Conservation (phyloP, 2,113 vertebrate species). For the Ictidomys tridecemlineatus region DNA sequence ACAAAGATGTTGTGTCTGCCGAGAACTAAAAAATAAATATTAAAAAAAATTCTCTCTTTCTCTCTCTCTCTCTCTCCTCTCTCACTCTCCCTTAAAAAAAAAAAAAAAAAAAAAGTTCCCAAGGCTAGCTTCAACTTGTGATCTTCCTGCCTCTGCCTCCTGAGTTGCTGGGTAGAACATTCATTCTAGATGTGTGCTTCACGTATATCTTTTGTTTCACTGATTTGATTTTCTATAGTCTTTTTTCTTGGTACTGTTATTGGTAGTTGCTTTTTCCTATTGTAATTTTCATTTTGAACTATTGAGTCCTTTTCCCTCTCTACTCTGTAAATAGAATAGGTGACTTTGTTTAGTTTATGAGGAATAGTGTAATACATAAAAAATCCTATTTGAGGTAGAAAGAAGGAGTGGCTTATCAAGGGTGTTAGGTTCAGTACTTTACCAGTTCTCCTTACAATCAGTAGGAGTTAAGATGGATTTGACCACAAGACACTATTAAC, state of each 20-base stretch:
- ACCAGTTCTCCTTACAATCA: not conserved
- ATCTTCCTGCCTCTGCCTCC: too few relatives aligned
- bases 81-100: too few relatives aligned
- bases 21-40: too few relatives aligned
- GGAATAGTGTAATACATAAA: not conserved
- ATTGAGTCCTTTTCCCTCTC: not conserved
- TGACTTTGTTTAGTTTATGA: conserved; percentile 12
- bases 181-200: not conserved
- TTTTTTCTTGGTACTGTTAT: conserved; percentile 17
- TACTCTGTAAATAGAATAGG: not conserved
- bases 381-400: not conserved
- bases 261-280: not conserved
- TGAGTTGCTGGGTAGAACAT: not conserved
- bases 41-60: too few relatives aligned
- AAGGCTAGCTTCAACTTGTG: too few relatives aligned
- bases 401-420: not conserved
- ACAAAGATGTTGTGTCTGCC: too few relatives aligned
- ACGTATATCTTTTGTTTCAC: not conserved
- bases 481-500: not conserved
- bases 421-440: not conserved
- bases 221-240: not conserved
- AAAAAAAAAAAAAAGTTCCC: too few relatives aligned
- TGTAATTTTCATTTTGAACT: conserved; percentile 21
- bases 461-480: not conserved
- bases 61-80: too few relatives aligned